Evolutionary conservation across 2,888 invertebrate species (phyloP), one percentile per base, ranked within the genome.

Genomic region (Archips crataeganus): DNA sequence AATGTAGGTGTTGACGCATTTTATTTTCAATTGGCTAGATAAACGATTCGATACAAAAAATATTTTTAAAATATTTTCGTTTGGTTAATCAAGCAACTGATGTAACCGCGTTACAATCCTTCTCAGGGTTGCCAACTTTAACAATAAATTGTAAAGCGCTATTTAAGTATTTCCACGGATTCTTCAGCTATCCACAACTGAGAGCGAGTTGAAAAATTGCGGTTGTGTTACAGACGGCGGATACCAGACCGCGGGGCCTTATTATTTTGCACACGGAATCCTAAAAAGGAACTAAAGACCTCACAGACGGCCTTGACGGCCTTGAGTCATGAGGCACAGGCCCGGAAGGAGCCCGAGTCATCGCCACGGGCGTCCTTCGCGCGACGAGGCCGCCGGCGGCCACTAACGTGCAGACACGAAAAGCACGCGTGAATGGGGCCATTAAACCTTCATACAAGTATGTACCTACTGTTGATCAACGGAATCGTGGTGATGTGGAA

Each of bases 1-100:
- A 49, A 60, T 34, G 59, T 65, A 69, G 69, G 39, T 74, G 65
- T 61, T 70, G 69, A 64, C 70, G 64, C 65, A 54, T 47, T 65
- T 70, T 36, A 51, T 63, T 47, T 63, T 47, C 47, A 32, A 63
- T 47, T 6, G 15, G 61, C 61, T 62, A 62, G 62, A 63, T 63
- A 47, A 63, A 45, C 11, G 32, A 42, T 47, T 39, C n/a, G 39
- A 15, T 39, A 39, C 47, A 49, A 65, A 65, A 51, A 63, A 63
- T 47, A 32, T 47, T 47, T 47, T 47, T 34, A 63, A 63, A 47
- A 63, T 63, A 32, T 36, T 60, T 63, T 8, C 45, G 45, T 10
- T 45, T 32, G 57, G 57, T 32, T 57, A 57, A 10, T 57, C 51
- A 23, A 4, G 57, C 57, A 11, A 11, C 32, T 57, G 57, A 57